Base-by-base conservation (phyloP, 2,113 vertebrate genomes). In the Aegypius monachus region DNA sequence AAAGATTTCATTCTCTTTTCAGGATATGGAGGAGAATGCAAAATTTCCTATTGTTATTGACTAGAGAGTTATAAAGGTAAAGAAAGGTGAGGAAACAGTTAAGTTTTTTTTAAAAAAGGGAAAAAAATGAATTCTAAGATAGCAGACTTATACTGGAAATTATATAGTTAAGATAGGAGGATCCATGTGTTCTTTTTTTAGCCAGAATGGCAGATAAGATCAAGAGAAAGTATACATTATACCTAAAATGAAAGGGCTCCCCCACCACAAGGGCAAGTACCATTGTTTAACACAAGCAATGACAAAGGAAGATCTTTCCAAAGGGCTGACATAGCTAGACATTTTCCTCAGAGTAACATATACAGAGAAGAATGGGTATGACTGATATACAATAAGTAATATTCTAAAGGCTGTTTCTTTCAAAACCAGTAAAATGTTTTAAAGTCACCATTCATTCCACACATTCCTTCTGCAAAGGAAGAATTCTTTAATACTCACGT, bases 401-500 rank as follows among this genome's bases (percentile, higher is more conserved):
- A 71, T 50, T 63, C 40, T 47, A 55, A 56, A 55, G 63, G n/a
- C 25, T 22, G 20, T 55, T 78, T 68, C 47, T 58, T 58, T 78
- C 67, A 45, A 93, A 79, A 59, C 7, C 6, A 91, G 38, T n/a
- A n/a, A 48, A 90, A 52, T 6, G 31, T 21, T 95, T 85, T 18
- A 10, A 85, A 81, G 58, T 68, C 65, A 67, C 20, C 40, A 75
- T 17, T 88, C 16, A 59, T 59, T n/a, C 50, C 26, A 48, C 16
- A 66, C 27, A 18, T 52, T 71, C 36, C 34, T 63, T 84, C 36
- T 36, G 43, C 56, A 93, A 66, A 66, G 45, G 50, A 85, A 91
- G n/a, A 45, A 91, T 52, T 13, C 34, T 65, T 42, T 25, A 58
- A 80, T 96, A 99, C 99, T 97, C 98, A 99, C 99, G 21, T 99